These are phyloP conservation scores for Sebastes oblongus DNA, from an alignment of 2,797 vertebrate species.

Conservation along the genomic window DNA sequence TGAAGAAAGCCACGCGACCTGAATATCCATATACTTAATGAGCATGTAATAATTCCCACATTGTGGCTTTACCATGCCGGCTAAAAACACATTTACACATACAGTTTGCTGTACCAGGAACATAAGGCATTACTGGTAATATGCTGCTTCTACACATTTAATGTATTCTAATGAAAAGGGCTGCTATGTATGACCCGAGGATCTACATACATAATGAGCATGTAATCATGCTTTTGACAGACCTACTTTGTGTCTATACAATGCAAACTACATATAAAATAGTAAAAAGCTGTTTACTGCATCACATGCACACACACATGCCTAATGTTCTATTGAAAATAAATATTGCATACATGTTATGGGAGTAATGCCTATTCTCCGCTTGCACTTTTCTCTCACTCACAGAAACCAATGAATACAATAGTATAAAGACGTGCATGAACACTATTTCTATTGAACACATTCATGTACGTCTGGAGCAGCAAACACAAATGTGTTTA, in stretches of 20 bases:
- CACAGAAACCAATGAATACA: not conserved
- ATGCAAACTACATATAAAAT: slow-evolving; percentile 5
- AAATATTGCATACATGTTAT: slow-evolving; percentile 18
- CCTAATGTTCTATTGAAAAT: not conserved
- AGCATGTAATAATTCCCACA: slow-evolving; percentile 44
- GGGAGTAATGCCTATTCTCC: slow-evolving; percentile 4
- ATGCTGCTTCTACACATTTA: slow-evolving; percentile 1
- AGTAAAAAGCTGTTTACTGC: slow-evolving; percentile 17
- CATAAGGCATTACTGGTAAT: not conserved
- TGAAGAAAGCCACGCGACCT: slow-evolving; percentile 43
- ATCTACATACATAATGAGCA: slow-evolving; percentile 30
- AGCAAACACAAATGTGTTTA: not conserved
- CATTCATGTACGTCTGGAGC: not conserved
- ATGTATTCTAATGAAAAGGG: slow-evolving; percentile 2
- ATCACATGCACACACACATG: not conserved
- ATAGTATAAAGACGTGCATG: not conserved
- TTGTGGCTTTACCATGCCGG: slow-evolving; percentile 9
- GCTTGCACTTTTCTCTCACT: slow-evolving; percentile 7
- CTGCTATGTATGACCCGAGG: slow-evolving; percentile 12
- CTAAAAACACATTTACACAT: slow-evolving; percentile 19
- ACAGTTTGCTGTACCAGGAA: slow-evolving; percentile 1
- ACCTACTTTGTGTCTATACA: not conserved
- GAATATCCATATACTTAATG: slow-evolving; percentile 54
- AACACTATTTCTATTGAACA: not conserved
- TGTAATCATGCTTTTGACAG: slow-evolving; percentile 24